These are phyloP conservation scores for Anastrepha ludens DNA, from an alignment of 1,140 invertebrate genomes.

Conservation along the genomic window DNA sequence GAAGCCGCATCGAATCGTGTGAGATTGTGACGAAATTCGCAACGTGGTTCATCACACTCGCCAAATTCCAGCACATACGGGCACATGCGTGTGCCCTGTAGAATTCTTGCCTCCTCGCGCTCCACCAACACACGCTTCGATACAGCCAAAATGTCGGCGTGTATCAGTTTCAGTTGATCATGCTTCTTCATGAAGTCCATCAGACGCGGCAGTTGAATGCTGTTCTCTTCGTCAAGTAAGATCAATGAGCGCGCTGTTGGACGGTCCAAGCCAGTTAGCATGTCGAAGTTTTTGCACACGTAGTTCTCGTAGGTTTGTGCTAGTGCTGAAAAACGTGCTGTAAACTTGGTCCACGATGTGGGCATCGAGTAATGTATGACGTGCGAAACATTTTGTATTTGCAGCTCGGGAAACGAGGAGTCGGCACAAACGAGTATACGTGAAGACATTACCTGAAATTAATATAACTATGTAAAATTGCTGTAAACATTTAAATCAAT, in stretches of 20 bases:
- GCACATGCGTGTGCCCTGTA: conserved; percentile 49
- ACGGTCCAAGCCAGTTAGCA: neutral
- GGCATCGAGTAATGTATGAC: conserved; percentile 58
- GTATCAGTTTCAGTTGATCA: conserved; percentile 55
- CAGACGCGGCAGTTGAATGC: conserved; percentile 55
- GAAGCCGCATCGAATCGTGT: conserved; percentile 53
- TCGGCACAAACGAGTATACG: conserved; percentile 55
- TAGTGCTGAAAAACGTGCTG: conserved; percentile 54
- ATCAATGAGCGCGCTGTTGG: conserved; percentile 53
- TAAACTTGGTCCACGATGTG: conserved; percentile 56
- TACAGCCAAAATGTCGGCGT: conserved; percentile 54
- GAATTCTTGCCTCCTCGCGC: conserved; percentile 37
- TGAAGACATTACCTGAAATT: conserved; percentile 49
- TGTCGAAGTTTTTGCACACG: conserved; percentile 28
- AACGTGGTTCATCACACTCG: conserved; percentile 56
- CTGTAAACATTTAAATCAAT: neutral
- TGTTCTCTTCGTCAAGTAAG: conserved; percentile 57
- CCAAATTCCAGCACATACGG: conserved; percentile 56
- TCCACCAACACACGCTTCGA: conserved; percentile 28
- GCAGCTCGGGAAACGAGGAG: conserved; percentile 38
- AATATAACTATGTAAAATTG: neutral
- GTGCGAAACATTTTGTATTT: conserved; percentile 57
- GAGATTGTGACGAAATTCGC: conserved; percentile 56
- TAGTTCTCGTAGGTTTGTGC: conserved; percentile 54
- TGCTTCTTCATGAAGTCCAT: conserved; percentile 58